A percentile compares a stretch with the other conserved stretches of the same genome.
These are phyloP conservation scores for Psittacula echo DNA, from an alignment of 2,797 vertebrate genomes.

Conservation along the genomic window DNA sequence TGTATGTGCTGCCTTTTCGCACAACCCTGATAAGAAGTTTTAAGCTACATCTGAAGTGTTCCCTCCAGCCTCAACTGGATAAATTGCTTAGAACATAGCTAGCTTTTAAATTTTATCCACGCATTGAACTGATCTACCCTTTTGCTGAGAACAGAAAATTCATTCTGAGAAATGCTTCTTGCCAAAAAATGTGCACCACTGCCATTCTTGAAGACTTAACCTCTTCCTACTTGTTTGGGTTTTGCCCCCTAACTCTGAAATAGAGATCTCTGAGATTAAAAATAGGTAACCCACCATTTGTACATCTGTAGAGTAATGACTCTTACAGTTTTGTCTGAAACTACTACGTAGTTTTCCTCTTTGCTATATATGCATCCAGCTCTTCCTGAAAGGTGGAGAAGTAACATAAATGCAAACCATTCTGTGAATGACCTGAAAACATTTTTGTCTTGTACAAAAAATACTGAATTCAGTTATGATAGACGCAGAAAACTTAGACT, in stretches of 20 bases:
- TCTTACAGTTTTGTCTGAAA: not conserved
- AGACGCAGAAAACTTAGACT: not conserved
- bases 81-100: constrained; percentile 8
- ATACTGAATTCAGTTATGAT: not conserved
- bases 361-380: not conserved
- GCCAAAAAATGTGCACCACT: not conserved
- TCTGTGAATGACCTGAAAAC: not conserved
- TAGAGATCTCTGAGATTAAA: not conserved
- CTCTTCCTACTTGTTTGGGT: not conserved
- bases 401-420: not conserved
- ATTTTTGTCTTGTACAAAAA: not conserved
- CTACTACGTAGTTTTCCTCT: not conserved
- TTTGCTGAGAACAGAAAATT: constrained; percentile 39
- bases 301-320: not conserved
- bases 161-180: not conserved
- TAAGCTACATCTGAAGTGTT: constrained; percentile 11
- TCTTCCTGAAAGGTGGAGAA: not conserved
- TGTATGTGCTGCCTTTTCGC: not conserved
- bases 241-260: not conserved
- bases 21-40: not conserved
- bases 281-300: not conserved
- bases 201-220: not conserved
- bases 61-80: not conserved
- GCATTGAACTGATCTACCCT: constrained; percentile 12
- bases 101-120: constrained; percentile 32